phyloP scores from a whole-genome alignment of 1,140 invertebrate genomes.

The Cydia strobilella region DNA sequence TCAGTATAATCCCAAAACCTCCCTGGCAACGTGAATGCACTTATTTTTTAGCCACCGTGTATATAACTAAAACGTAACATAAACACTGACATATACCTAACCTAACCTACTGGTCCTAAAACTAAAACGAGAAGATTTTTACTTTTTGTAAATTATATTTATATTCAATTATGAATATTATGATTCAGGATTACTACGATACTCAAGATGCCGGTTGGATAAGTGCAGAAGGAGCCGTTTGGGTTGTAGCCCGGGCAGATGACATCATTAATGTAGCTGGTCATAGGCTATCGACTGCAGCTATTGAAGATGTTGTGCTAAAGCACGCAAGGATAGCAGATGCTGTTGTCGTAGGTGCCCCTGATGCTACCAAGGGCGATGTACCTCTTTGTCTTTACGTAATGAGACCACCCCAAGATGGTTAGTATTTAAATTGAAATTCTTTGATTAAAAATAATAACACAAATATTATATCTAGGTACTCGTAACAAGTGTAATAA shows the following conservation, averaged over 20 bases:
- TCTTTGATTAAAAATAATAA: too few species aligned
- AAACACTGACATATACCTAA: too few species aligned
- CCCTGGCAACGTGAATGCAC: too few species aligned
- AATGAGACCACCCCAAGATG: conserved; percentile 81
- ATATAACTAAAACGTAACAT: too few species aligned
- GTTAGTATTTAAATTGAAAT: conserved; percentile 42
- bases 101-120: too few species aligned
- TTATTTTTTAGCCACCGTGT: too few species aligned
- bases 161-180: too few species aligned
- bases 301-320: conserved; percentile 93
- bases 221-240: conserved; percentile 91
- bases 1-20: too few species aligned
- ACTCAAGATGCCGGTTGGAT: conserved; percentile 96
- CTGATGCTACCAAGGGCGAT: conserved; percentile 93
- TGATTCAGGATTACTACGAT: conserved; percentile 93
- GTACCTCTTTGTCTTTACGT: conserved; percentile 94
- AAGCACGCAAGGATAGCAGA: conserved; percentile 91
- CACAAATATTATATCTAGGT: too few species aligned
- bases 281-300: conserved; percentile 92
- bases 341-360: conserved; percentile 93
- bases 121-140: too few species aligned
- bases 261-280: conserved; percentile 98
- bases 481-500: too few species aligned
- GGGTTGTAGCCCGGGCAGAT: conserved; percentile 94
- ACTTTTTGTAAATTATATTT: too few species aligned